phyloP scores from a whole-genome alignment of 2,113 vertebrate genomes.

The Hippocampus zosterae region DNA sequence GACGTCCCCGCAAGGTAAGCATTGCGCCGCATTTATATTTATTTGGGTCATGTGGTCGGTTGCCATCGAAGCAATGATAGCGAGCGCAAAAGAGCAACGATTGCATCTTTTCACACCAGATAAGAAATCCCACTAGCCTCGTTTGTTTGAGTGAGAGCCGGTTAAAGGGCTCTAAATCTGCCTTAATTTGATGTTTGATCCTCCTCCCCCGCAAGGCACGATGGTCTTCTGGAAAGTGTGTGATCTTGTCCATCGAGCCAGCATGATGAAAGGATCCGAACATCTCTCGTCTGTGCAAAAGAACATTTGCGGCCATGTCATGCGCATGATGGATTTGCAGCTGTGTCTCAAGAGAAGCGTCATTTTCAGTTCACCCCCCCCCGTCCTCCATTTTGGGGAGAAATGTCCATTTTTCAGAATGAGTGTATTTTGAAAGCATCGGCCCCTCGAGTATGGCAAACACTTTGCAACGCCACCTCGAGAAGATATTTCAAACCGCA shows the following conservation, averaged over 20 bases:
- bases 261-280: constrained; percentile 52
- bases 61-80: constrained; percentile 57
- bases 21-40: constrained; percentile 1
- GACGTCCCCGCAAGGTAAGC: background rate
- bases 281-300: constrained; percentile 44
- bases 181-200: constrained; percentile 71
- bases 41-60: constrained; percentile 23
- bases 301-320: constrained; percentile 35
- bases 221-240: constrained; percentile 51
- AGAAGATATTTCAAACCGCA: constrained; percentile 19
- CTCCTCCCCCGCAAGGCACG: constrained; percentile 52
- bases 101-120: constrained; percentile 49
- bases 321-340: constrained; percentile 49
- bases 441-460: constrained; percentile 14
- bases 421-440: constrained; percentile 16
- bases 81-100: constrained; percentile 56
- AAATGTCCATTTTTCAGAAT: constrained; percentile 30
- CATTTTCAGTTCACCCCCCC: constrained; percentile 10
- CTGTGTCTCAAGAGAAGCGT: constrained; percentile 23
- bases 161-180: constrained; percentile 66
- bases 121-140: constrained; percentile 28
- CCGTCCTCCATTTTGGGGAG: background rate
- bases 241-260: constrained; percentile 45
- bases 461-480: constrained; percentile 3
- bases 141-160: constrained; percentile 53